Evolutionary conservation across 1,140 invertebrate species (phyloP).

Genomic region (Drosophila eugracilis): DNA sequence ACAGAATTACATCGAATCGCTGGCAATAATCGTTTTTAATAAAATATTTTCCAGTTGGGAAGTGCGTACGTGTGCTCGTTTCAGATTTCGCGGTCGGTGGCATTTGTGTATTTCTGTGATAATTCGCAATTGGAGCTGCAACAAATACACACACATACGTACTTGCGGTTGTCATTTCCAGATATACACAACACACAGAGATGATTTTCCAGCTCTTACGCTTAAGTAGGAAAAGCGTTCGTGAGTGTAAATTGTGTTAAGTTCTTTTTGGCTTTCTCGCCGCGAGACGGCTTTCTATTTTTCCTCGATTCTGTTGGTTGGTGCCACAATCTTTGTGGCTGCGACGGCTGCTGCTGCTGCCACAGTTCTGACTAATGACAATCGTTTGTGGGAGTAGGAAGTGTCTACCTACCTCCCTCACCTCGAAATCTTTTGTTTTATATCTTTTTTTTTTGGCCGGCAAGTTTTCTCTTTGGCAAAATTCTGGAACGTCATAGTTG

Average conservation of each 20-base stretch:
- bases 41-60: constrained; percentile 22
- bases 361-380: constrained; percentile 72
- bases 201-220: constrained; percentile 64
- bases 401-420: constrained; percentile 1
- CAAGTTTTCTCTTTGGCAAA: constrained; percentile 56
- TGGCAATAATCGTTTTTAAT: constrained; percentile 17
- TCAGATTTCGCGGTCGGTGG: constrained; percentile 62
- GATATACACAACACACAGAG: constrained; percentile 4
- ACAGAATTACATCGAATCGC: constrained; percentile 23
- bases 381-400: constrained; percentile 58
- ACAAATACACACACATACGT: constrained; percentile 45
- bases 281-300: constrained; percentile 70
- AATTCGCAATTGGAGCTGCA: constrained; percentile 79
- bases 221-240: constrained; percentile 75
- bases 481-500: constrained; percentile 64
- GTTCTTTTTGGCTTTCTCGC: constrained; percentile 78
- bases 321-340: constrained; percentile 11
- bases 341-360: constrained; percentile 14
- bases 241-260: constrained; percentile 81
- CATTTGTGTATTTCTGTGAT: constrained; percentile 51
- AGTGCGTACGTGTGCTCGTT: constrained; percentile 59
- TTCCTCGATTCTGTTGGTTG: constrained; percentile 26
- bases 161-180: constrained; percentile 70
- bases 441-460: constrained; percentile 41
- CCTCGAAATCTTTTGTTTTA: constrained; percentile 28